Evolutionary conservation across 2,113 vertebrate species (phyloP).

Genomic region (Jaculus jaculus): DNA sequence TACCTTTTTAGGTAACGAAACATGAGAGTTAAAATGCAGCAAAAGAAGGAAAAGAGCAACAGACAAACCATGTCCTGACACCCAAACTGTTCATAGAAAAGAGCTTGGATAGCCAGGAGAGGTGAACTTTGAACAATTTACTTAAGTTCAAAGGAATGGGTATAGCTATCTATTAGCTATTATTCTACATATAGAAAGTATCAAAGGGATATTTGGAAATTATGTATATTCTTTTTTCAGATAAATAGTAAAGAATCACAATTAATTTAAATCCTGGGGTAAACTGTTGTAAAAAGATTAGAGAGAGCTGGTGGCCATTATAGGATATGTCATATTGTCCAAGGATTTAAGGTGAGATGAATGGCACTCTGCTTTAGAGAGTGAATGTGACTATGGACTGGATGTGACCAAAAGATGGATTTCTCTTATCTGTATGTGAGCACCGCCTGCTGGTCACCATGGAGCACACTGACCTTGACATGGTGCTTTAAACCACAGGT

Average conservation of each 20-base stretch:
- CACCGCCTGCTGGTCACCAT: slow-evolving; percentile 41
- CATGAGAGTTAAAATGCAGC: background rate
- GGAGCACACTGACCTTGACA: background rate
- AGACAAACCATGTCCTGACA: background rate
- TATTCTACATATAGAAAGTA: background rate
- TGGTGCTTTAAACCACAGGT: background rate
- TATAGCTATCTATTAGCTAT: background rate
- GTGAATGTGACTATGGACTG: background rate
- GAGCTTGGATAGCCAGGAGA: too few relatives aligned
- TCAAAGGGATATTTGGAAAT: background rate
- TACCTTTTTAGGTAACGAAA: background rate
- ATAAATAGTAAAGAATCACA: background rate
- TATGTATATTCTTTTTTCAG: background rate
- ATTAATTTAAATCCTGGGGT: background rate
- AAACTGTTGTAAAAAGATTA: background rate
- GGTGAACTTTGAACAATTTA: background rate
- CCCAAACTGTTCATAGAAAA: background rate
- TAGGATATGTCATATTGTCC: background rate
- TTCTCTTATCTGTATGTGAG: slow-evolving; percentile 49
- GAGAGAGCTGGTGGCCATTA: background rate
- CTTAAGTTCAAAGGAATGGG: background rate
- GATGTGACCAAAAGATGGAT: too few relatives aligned
- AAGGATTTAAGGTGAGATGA: background rate
- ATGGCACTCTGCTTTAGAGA: background rate
- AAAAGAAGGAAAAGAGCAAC: background rate